Conservation (phyloP, 2,113 vertebrate species). For the Rhinogobius similis region DNA sequence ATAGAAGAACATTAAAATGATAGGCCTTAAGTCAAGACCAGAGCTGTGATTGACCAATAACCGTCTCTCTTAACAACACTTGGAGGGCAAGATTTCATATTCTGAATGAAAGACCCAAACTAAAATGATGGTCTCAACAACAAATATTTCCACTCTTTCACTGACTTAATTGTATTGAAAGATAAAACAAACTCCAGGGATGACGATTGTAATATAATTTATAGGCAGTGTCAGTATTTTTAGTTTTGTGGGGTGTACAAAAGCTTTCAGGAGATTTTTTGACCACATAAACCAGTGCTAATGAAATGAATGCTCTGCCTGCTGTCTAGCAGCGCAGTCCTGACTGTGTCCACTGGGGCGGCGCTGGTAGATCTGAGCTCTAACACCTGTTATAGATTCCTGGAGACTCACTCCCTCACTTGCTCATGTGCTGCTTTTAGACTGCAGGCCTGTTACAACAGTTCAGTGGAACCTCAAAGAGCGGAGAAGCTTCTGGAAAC, state of each 20-base stretch:
- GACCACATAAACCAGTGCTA: not conserved
- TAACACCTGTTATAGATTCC: slow-evolving; percentile 76
- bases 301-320: not conserved
- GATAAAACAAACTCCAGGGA: no score
- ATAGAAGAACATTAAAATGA: no score
- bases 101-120: no score
- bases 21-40: no score
- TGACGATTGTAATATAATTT: no score
- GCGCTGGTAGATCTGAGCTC: slow-evolving; percentile 51
- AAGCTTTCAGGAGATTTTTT: not conserved
- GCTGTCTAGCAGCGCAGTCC: slow-evolving; percentile 13
- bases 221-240: no score
- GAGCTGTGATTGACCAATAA: no score
- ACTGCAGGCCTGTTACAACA: slow-evolving; percentile 63
- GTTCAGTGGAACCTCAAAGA: slow-evolving; percentile 44
- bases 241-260: not conserved
- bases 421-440: slow-evolving; percentile 65
- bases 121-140: no score
- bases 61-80: no score
- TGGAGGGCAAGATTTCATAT: no score
- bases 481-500: slow-evolving; percentile 62
- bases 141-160: no score
- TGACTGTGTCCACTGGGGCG: slow-evolving; percentile 37
- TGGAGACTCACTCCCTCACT: slow-evolving; percentile 53
- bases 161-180: no score